Conservation (phyloP, 2,888 invertebrate genomes). For the Clusia tigrina region DNA sequence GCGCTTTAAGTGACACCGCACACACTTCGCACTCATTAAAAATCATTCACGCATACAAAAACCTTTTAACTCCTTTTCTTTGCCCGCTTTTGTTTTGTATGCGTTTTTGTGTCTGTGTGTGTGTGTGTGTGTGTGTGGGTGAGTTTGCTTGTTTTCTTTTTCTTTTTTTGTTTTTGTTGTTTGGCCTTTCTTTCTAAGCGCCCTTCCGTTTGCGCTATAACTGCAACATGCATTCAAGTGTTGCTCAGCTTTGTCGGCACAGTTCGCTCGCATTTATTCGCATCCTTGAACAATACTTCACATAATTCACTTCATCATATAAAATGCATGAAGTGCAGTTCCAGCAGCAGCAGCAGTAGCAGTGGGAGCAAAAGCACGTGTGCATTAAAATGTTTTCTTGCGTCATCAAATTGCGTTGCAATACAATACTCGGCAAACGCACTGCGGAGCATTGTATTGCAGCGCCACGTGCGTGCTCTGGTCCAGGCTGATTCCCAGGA, state of each 20-base stretch:
- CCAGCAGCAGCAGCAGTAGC: background rate
- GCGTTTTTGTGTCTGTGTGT: too few relatives aligned
- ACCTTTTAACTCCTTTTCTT: background rate
- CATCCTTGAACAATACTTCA: slow-evolving; percentile 38
- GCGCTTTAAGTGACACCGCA: background rate
- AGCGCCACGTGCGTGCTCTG: background rate
- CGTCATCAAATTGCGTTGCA: slow-evolving; percentile 6
- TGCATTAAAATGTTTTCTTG: background rate
- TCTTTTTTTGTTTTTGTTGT: background rate
- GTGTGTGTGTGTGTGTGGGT: too few relatives aligned
- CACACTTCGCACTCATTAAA: slow-evolving; percentile 9
- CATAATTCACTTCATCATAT: slow-evolving; percentile 32
- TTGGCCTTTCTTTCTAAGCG: background rate
- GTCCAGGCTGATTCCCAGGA: background rate
- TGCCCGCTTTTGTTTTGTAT: background rate
- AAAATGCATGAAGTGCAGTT: slow-evolving; percentile 9
- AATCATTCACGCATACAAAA: slow-evolving; percentile 10
- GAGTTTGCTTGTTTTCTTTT: background rate
- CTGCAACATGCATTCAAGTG: background rate
- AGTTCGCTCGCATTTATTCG: slow-evolving; percentile 31
- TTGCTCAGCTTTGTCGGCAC: background rate
- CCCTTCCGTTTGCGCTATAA: background rate
- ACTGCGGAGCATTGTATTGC: background rate
- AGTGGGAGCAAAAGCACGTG: background rate
- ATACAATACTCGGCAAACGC: background rate